phyloP scores from a whole-genome alignment of 1,140 invertebrate species.

The Drosophila pseudoobscura region DNA sequence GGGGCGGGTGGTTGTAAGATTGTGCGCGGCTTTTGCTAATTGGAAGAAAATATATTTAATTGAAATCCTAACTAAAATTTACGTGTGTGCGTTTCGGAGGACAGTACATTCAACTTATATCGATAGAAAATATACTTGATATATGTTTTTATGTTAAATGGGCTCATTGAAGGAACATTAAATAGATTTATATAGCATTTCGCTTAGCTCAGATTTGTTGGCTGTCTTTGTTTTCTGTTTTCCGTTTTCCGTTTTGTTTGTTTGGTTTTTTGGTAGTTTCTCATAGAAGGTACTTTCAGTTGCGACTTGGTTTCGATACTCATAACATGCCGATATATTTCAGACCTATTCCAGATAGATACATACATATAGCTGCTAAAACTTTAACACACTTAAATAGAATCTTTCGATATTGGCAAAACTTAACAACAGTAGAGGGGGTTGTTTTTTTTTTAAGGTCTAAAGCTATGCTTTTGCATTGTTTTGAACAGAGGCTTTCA shows the following conservation, averaged over 20 bases:
- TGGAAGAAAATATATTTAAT: constrained; percentile 43
- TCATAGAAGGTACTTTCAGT: constrained; percentile 72
- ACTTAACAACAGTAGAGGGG: constrained; percentile 62
- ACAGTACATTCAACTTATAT: constrained; percentile 25
- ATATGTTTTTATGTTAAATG: constrained; percentile 11
- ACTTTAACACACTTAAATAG: constrained; percentile 63
- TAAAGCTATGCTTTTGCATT: constrained; percentile 70
- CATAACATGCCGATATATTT: constrained; percentile 6
- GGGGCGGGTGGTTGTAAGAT: constrained; percentile 1
- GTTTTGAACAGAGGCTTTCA: constrained; percentile 38
- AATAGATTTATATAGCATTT: constrained; percentile 17
- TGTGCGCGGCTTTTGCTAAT: constrained; percentile 21
- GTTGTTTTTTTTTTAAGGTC: constrained; percentile 16
- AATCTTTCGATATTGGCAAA: constrained; percentile 45
- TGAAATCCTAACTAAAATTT: constrained; percentile 19
- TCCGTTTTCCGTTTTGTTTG: neutral
- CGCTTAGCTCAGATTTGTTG: constrained; percentile 32
- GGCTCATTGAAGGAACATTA: constrained; percentile 53
- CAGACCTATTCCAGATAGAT: constrained; percentile 20
- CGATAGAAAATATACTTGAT: constrained; percentile 46
- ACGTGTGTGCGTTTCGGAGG: neutral
- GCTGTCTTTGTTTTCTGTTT: constrained; percentile 16
- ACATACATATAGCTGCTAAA: constrained; percentile 27
- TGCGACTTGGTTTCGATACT: constrained; percentile 66
- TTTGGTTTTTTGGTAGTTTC: constrained; percentile 36